phyloP scores from a whole-genome alignment of 2,888 invertebrate species.

The Tetranychus truncatus region DNA sequence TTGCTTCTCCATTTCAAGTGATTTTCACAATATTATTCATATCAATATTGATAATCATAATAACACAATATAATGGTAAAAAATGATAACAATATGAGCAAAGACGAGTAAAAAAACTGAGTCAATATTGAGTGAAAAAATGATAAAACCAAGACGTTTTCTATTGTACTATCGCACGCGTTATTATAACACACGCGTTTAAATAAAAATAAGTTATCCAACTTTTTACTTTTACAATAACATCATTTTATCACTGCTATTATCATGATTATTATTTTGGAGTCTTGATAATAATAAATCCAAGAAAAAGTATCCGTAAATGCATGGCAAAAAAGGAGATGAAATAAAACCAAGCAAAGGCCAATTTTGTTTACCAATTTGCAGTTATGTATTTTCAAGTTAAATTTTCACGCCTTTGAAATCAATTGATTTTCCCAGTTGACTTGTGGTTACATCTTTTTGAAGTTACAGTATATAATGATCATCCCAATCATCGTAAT shows the following conservation, averaged over 20 bases:
- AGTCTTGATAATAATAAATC: not conserved
- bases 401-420: not conserved
- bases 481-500: not conserved
- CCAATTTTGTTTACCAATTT: not conserved
- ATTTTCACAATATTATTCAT: no score
- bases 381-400: not conserved
- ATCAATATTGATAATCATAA: no score
- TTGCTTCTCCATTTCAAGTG: no score
- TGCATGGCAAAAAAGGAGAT: no score
- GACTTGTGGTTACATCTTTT: not conserved
- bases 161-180: not conserved
- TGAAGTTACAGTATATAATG: not conserved
- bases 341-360: no score
- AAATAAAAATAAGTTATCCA: not conserved
- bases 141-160: not conserved
- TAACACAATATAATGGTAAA: no score
- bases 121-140: no score
- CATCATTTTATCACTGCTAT: not conserved
- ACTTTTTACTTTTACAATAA: not conserved
- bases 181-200: not conserved
- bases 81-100: no score
- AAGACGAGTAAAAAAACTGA: no score
- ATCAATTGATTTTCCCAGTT: not conserved
- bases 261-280: not conserved
- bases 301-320: no score